phyloP scores from a whole-genome alignment of 2,888 invertebrate genomes.

The Lasioglossum villosulum region DNA sequence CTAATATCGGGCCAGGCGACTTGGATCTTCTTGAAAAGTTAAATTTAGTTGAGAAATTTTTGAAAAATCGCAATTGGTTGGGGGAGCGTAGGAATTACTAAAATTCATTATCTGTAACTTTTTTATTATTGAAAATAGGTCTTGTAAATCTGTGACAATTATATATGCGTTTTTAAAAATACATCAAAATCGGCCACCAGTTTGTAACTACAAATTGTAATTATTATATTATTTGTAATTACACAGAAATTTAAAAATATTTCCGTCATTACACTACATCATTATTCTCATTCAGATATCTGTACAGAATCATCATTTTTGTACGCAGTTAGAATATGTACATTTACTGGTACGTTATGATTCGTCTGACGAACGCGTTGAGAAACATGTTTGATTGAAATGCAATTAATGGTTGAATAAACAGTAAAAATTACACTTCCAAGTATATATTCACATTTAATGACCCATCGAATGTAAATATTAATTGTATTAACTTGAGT shows the following conservation, averaged over 20 bases:
- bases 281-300: background rate
- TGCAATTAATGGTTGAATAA: background rate
- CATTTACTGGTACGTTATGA: background rate
- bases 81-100: background rate
- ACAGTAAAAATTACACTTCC: background rate
- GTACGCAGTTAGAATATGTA: background rate
- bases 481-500: background rate
- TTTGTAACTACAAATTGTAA: too few species aligned
- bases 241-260: background rate
- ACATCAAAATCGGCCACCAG: too few species aligned
- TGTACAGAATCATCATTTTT: background rate
- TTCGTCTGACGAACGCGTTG: background rate
- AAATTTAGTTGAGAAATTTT: background rate
- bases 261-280: background rate
- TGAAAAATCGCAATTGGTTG: background rate
- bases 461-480: background rate
- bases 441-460: background rate
- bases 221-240: background rate
- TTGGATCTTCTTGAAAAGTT: background rate
- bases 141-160: too few species aligned
- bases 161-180: too few species aligned
- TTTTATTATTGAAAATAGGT: too few species aligned
- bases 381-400: background rate
- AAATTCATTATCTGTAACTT: background rate
- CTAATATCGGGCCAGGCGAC: background rate